Conservation (phyloP, 2,888 invertebrate genomes). For the Pterobdella sp. region DNA sequence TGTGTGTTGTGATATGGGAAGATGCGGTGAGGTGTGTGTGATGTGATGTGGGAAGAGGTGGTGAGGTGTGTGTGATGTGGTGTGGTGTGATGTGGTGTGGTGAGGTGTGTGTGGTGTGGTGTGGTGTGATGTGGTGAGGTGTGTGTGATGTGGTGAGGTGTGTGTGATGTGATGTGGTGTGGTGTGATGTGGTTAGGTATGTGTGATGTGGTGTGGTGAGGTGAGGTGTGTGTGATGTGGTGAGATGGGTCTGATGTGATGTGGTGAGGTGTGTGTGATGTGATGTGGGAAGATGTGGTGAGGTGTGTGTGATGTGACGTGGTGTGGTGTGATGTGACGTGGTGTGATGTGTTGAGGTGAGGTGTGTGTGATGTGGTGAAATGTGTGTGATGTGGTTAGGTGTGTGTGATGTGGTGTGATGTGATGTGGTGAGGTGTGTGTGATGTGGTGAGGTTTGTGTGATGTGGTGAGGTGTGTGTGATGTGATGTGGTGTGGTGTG, state of each 20-base stretch:
- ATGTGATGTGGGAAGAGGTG: background rate
- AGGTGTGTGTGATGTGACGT: background rate
- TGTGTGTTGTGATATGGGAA: too few relatives aligned
- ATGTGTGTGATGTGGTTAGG: background rate
- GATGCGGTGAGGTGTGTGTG: too few relatives aligned
- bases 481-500: background rate
- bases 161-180: background rate
- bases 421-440: background rate
- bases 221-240: too few relatives aligned
- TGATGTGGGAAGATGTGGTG: background rate
- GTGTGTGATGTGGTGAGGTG: background rate
- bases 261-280: too few relatives aligned
- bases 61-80: background rate
- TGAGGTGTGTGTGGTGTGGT: background rate
- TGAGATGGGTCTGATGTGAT: too few relatives aligned
- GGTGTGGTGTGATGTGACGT: background rate
- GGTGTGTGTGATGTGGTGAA: background rate
- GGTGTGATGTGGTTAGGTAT: background rate
- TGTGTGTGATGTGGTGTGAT: background rate
- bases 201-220: background rate
- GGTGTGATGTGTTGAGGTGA: background rate
- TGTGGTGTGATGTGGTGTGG: background rate
- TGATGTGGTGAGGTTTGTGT: background rate
- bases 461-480: background rate
- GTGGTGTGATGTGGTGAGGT: background rate